Percentiles rank a stretch among this genome's conserved stretches.
These are phyloP conservation scores for Stylophora pistillata DNA, from an alignment of 64 coral and sea anemone species.

Conservation along the genomic window DNA sequence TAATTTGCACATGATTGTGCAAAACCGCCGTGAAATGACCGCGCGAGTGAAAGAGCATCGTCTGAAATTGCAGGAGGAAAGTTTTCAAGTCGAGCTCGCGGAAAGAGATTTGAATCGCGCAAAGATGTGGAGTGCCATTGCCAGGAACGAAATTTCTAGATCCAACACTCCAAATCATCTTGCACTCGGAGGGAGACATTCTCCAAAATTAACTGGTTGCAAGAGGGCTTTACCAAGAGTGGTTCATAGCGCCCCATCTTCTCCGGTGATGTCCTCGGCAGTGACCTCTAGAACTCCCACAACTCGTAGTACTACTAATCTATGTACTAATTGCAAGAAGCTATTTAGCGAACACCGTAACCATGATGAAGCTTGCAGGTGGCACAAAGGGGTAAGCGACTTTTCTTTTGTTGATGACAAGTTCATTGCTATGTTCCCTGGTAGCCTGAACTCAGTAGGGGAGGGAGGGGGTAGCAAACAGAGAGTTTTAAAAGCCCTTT, in stretches of 20 bases:
- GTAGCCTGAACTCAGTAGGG: too few species aligned
- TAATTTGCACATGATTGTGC: constrained; percentile 87
- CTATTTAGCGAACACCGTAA: constrained; percentile 69
- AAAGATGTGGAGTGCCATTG: constrained; percentile 86
- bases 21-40: constrained; percentile 81
- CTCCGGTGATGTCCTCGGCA: not conserved
- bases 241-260: constrained; percentile 3
- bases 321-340: constrained; percentile 79
- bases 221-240: not conserved
- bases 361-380: constrained; percentile 74
- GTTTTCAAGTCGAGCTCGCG: constrained; percentile 70
- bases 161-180: not conserved
- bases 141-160: constrained; percentile 55
- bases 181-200: not conserved
- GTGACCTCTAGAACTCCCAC: not conserved
- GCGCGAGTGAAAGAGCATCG: constrained; percentile 62
- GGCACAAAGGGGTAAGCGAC: constrained; percentile 94
- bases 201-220: not conserved
- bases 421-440: too few species aligned
- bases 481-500: too few species aligned
- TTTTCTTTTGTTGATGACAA: not conserved
- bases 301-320: constrained; percentile 38
- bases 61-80: constrained; percentile 66
- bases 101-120: constrained; percentile 80
- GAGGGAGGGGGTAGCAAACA: too few species aligned